Percentiles rank a stretch among this genome's conserved stretches.
Evolutionary conservation across 2,113 vertebrate species (phyloP).

Genomic region (Thymallus thymallus): DNA sequence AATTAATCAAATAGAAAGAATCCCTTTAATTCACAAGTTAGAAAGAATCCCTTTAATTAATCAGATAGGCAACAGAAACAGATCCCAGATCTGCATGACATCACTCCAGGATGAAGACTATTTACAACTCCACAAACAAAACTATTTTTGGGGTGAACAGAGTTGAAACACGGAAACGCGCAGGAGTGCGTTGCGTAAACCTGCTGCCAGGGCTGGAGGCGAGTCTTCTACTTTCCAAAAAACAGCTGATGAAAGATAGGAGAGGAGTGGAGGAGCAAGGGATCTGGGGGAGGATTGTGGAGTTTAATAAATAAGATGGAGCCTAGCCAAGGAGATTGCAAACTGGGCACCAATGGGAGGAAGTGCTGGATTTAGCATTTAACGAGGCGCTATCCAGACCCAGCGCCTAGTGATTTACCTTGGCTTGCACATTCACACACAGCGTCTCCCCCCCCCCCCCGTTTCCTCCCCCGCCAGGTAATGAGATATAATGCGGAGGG

Average conservation of each 20-base stretch:
- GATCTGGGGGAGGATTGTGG: not conserved
- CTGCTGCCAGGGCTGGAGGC: not conserved
- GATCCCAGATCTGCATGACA: not conserved
- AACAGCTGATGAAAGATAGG: not conserved
- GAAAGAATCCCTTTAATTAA: too few species aligned
- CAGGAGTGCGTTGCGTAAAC: not conserved
- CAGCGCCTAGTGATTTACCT: constrained; percentile 21
- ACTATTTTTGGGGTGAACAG: not conserved
- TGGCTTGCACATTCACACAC: not conserved
- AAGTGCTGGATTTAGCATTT: not conserved
- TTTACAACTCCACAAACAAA: not conserved
- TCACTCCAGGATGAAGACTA: not conserved
- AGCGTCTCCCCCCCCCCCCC: too few species aligned
- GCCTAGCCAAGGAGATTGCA: not conserved
- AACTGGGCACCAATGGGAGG: not conserved
- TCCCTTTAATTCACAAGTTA: too few species aligned
- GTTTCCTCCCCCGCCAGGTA: constrained; percentile 7
- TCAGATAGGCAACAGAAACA: not conserved
- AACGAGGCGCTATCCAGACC: not conserved
- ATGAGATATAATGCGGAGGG: not conserved
- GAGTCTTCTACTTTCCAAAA: not conserved
- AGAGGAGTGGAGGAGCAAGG: not conserved
- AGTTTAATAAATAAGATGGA: constrained; percentile 10
- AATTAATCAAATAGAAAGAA: too few species aligned
- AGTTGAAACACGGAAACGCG: not conserved